Base-by-base conservation (phyloP, 2,797 vertebrate species). In the Cyclura pinguis region DNA sequence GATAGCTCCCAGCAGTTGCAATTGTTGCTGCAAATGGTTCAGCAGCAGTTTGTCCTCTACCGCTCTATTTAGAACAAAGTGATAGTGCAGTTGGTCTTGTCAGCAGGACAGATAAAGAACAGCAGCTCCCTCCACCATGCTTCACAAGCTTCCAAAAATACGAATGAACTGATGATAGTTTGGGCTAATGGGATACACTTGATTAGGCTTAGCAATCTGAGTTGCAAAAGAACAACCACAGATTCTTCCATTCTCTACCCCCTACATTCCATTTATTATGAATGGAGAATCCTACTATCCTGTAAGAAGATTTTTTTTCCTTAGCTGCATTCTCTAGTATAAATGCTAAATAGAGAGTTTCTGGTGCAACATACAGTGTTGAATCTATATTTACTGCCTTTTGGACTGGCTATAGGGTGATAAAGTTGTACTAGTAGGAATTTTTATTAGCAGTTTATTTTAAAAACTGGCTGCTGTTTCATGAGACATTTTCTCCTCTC, bases 21-120 rank as follows among this genome's bases (percentile, higher is more conserved):
- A 95, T 93, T 1, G 90, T 94, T 42, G 42, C 42, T 92, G 94
- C 91, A 94, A 93, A 91, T 52, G 62, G 93, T 55, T 93, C 92
- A 95, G 86, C 81, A 87, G 93, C n/a, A 91, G 87, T 90, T 87
- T 89, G 32, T 89, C 91, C 87, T 84, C 91, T 90, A 72, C 76
- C 0, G 27, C 93, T 96, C 89, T 95, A 93, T 96, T 96, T 96
- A 93, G 94, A 93, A 93, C 18, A 88, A 95, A 93, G 94, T 93
- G 88, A 84, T 72, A 47, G 35, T 74, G 78, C 80, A 62, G 88
- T 78, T 87, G 86, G 84, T 78, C 84, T 86, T 89, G 88, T 92
- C 93, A 89, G 87, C 3, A 72, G 90, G 92, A 29, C 72, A 89
- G 91, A 93, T 84, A 90, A 90, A 78, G 91, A 94, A 14, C 32